Conservation (phyloP, 1,140 invertebrate genomes). For the Drosophila littoralis region DNA sequence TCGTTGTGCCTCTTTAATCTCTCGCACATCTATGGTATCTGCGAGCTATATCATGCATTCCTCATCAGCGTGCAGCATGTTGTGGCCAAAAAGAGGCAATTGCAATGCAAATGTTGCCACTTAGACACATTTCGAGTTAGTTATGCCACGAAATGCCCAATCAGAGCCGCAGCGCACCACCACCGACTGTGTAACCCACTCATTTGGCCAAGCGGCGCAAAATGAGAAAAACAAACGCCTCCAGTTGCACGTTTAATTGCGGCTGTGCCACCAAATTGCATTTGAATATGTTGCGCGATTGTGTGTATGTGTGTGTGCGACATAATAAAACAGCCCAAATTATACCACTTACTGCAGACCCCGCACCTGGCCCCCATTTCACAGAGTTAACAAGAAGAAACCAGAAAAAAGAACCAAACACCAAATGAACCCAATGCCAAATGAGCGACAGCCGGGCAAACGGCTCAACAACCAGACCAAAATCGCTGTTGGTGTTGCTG, state of each 20-base stretch:
- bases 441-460: slow-evolving; percentile 71
- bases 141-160: slow-evolving; percentile 76
- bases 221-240: slow-evolving; percentile 36
- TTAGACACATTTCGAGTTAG: slow-evolving; percentile 75
- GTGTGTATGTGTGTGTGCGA: slow-evolving; percentile 44
- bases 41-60: slow-evolving; percentile 56
- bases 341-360: slow-evolving; percentile 71
- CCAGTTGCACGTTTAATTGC: slow-evolving; percentile 68
- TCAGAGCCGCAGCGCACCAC: slow-evolving; percentile 47
- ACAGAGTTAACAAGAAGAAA: slow-evolving; percentile 64
- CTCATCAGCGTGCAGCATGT: slow-evolving; percentile 55
- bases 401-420: slow-evolving; percentile 25
- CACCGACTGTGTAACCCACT: slow-evolving; percentile 49
- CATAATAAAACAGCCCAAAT: slow-evolving; percentile 75
- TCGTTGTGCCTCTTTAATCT: slow-evolving; percentile 1
- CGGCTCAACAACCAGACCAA: slow-evolving; percentile 52
- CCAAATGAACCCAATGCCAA: slow-evolving; percentile 60
- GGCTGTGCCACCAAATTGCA: slow-evolving; percentile 48
- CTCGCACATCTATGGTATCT: slow-evolving; percentile 24
- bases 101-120: slow-evolving; percentile 66
- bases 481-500: slow-evolving; percentile 33
- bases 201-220: slow-evolving; percentile 34
- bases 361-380: not conserved
- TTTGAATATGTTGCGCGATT: slow-evolving; percentile 17
- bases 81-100: slow-evolving; percentile 51